Evolutionary conservation across 2,888 invertebrate species (phyloP), one percentile per base, ranked within the genome.

Genomic region (Apamea anceps): DNA sequence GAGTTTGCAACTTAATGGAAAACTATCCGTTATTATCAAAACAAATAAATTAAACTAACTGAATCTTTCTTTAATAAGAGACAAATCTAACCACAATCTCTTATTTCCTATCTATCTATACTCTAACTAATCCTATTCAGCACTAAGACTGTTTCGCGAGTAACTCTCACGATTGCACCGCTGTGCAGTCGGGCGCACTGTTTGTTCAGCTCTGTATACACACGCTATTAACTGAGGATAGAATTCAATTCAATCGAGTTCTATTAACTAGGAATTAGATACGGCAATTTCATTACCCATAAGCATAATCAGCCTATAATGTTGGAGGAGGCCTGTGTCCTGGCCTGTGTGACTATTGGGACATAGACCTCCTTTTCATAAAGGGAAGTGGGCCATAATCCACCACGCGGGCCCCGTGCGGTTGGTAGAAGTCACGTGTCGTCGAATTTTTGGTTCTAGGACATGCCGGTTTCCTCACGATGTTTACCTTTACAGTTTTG

Each of bases 91-190:
- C 2, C 28, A 25, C 68, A 45, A 48, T 32, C 2, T 74, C 25
- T 48, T 21, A 45, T 28, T n/a, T 68, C n/a, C 12, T 13, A 7
- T 65, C 28, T 28, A 7, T 51, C 42, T 32, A 15, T 42, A 65
- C 3, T 2, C 1, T 7, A 73, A 42, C 25, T 63, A 65, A 83
- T 75, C 25, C n/a, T 28, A 32, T 48, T n/a, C 21, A 51, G 25
- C 13, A n/a, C 45, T 75, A 76, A 72, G 63, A 68, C 70, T 21
- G 54, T 37, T 70, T 32, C 28, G 45, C 51, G 4, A 60, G 12
- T 21, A 62, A 45, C n/a, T 60, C 60, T 21, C 85, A 84, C 85
- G 72, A 62, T 63, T 65, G 51, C 18, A 32, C n/a, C 10, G 25
- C 42, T 21, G 21, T 73, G 48, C 65, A 70, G 42, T 28, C 62